Percentiles rank a stretch among this genome's conserved stretches.
Conservation (phyloP, 2,888 invertebrate species). For the Corbicula japonica region DNA sequence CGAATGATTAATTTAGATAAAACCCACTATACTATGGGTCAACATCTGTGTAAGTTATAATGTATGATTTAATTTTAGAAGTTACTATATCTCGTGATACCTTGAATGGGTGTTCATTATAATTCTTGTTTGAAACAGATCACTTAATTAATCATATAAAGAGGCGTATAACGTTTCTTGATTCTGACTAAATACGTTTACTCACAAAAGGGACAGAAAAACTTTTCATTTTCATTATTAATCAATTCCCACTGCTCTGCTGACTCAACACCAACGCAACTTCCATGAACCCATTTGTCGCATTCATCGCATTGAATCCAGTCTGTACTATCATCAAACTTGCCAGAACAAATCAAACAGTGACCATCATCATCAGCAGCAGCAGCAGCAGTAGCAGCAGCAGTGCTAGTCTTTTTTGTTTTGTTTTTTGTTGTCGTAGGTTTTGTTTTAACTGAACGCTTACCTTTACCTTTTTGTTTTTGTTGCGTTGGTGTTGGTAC, state of each 20-base stretch:
- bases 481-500: neutral
- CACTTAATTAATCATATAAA: no score
- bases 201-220: conserved; percentile 18
- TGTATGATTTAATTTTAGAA: no score
- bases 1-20: neutral
- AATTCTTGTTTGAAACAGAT: no score
- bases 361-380: neutral
- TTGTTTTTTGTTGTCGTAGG: neutral
- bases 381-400: neutral
- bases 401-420: neutral
- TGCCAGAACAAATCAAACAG: conserved; percentile 16
- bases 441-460: neutral
- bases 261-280: conserved; percentile 8
- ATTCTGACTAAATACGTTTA: no score
- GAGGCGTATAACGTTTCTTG: no score
- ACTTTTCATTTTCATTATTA: conserved; percentile 4
- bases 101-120: no score
- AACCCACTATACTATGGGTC: no score
- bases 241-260: conserved; percentile 5
- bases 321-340: conserved; percentile 15
- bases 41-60: no score
- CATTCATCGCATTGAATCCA: conserved; percentile 28
- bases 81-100: no score
- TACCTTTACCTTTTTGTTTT: conserved; percentile 15
- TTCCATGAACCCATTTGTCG: conserved; percentile 21